These are phyloP conservation scores for Trissoscelio sp. DNA, from an alignment of 2,888 invertebrate species.

Conservation along the genomic window DNA sequence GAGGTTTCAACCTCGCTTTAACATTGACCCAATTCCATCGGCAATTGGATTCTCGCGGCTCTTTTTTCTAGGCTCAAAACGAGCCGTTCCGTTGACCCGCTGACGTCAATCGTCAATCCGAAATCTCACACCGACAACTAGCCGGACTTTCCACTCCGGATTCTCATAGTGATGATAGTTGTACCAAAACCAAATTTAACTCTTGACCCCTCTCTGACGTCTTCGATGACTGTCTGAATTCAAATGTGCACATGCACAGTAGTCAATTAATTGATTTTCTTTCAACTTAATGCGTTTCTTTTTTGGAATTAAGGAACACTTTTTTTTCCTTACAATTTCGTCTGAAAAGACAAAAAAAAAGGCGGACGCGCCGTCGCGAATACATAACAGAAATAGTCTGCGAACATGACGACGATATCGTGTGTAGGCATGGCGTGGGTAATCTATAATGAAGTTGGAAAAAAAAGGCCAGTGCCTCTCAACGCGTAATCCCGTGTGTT, in stretches of 20 bases:
- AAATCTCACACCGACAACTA: conserved; percentile 25
- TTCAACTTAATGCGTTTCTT: not conserved
- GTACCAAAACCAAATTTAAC: conserved; percentile 12
- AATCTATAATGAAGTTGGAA: conserved; percentile 47
- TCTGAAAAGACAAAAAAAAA: conserved; percentile 3
- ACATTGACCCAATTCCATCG: conserved; percentile 81
- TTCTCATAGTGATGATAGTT: too few species aligned
- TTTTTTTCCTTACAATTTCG: too few species aligned
- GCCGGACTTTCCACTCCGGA: not conserved
- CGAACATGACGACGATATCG: conserved; percentile 13
- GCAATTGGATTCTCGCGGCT: conserved; percentile 73
- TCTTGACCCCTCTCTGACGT: conserved; percentile 45
- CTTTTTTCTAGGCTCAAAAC: conserved; percentile 54
- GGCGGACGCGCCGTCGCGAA: too few species aligned
- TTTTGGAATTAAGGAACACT: too few species aligned
- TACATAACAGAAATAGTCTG: conserved; percentile 26
- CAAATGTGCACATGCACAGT: conserved; percentile 18
- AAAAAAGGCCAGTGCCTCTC: conserved; percentile 56
- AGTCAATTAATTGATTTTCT: not conserved
- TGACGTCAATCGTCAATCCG: not conserved
- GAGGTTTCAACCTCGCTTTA: conserved; percentile 66
- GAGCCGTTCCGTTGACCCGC: conserved; percentile 9
- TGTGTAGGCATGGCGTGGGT: conserved; percentile 30
- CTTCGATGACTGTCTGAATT: conserved; percentile 48
- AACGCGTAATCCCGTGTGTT: conserved; percentile 18